Conservation (phyloP, 92 coral and sea anemone species). For the Actinernus sp. region DNA sequence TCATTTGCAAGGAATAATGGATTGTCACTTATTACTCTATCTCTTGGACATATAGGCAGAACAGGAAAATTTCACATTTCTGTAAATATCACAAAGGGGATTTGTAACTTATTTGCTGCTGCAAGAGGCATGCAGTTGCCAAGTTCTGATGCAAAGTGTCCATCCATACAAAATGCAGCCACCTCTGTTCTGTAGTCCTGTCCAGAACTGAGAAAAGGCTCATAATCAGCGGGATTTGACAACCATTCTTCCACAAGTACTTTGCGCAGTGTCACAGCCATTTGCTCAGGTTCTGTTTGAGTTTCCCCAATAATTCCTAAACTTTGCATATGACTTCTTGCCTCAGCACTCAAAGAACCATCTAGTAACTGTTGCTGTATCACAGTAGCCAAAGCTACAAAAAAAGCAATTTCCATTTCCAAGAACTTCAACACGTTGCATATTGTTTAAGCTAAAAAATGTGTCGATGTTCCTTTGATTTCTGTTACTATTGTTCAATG, state of each 20-base stretch:
- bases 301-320: conserved; percentile 12
- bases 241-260: conserved; percentile 65
- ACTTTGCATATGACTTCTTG: conserved; percentile 16
- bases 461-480: conserved; percentile 13
- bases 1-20: conserved; percentile 65
- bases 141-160: conserved; percentile 69
- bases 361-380: conserved; percentile 23
- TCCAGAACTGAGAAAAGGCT: conserved; percentile 38
- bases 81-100: conserved; percentile 57
- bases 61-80: conserved; percentile 56
- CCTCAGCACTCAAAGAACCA: conserved; percentile 21
- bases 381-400: conserved; percentile 46
- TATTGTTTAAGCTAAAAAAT: conserved; percentile 20
- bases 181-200: conserved; percentile 53
- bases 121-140: conserved; percentile 74
- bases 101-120: conserved; percentile 52
- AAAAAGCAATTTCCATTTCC: conserved; percentile 45
- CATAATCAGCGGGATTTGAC: conserved; percentile 27
- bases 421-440: conserved; percentile 27
- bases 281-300: conserved; percentile 40
- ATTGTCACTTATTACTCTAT: conserved; percentile 16
- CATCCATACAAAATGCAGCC: conserved; percentile 44
- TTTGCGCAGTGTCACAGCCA: conserved; percentile 43
- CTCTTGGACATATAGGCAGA: conserved; percentile 55
- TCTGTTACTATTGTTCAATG: too few relatives aligned